phyloP scores from a whole-genome alignment of 2,888 invertebrate species.

The Isotomurus palustris region DNA sequence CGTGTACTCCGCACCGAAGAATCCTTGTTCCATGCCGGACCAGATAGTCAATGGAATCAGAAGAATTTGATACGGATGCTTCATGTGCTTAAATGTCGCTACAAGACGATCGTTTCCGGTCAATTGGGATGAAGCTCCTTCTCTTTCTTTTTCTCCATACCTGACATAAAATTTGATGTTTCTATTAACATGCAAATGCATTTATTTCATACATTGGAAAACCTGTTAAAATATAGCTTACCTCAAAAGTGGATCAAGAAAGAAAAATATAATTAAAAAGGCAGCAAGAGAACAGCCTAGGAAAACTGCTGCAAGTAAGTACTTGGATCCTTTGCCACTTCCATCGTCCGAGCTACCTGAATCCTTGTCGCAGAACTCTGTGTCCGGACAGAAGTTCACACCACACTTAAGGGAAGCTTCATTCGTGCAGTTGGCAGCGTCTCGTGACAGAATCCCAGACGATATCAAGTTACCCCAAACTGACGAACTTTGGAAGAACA shows the following conservation, averaged over 20 bases:
- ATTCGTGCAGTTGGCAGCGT: constrained; percentile 56
- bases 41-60: constrained; percentile 92
- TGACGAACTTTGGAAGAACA: constrained; percentile 89
- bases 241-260: constrained; percentile 86
- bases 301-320: constrained; percentile 83
- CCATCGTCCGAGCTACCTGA: background rate
- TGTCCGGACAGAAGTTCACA: constrained; percentile 27
- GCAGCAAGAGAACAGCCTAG: constrained; percentile 80
- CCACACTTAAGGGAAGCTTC: constrained; percentile 19
- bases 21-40: constrained; percentile 95
- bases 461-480: constrained; percentile 95
- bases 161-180: constrained; percentile 53
- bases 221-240: constrained; percentile 50
- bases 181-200: background rate
- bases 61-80: constrained; percentile 48
- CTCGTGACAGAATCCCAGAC: constrained; percentile 77
- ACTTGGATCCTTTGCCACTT: constrained; percentile 48
- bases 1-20: constrained; percentile 32
- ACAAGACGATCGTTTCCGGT: constrained; percentile 71
- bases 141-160: constrained; percentile 78
- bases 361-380: constrained; percentile 17
- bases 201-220: background rate
- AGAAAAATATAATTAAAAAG: constrained; percentile 75
- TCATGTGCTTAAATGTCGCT: constrained; percentile 84
- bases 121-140: constrained; percentile 60